Percentiles rank a stretch among this genome's conserved stretches.
Evolutionary conservation across 2,113 vertebrate genomes (phyloP).

Genomic region (Psilopsiagon aymara): DNA sequence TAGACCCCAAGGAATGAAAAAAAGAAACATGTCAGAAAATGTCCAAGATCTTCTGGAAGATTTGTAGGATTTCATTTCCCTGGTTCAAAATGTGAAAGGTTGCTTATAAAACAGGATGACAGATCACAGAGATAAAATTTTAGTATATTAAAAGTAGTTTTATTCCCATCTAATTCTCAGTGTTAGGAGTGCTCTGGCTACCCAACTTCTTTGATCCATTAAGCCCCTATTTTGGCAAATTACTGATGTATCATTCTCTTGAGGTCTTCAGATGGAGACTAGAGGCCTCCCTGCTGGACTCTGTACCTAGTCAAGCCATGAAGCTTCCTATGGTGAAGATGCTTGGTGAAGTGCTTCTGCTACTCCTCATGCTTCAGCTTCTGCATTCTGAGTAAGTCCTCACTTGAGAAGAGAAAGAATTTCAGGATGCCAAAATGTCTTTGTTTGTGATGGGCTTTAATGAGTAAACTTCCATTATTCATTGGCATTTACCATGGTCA

Average conservation of each 20-base stretch:
- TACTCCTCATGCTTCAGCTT: background rate
- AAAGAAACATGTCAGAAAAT: background rate
- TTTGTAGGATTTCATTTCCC: background rate
- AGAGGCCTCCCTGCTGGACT: background rate
- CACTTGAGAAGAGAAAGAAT: background rate
- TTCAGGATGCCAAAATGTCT: background rate
- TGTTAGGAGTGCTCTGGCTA: background rate
- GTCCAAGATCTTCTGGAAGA: background rate
- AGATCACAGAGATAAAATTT: background rate
- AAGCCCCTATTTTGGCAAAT: background rate
- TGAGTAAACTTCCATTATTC: background rate
- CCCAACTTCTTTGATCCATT: background rate
- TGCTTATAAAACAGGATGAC: background rate
- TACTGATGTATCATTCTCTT: background rate
- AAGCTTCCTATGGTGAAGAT: background rate
- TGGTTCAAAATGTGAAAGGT: background rate
- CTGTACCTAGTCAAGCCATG: background rate
- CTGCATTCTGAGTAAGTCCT: background rate
- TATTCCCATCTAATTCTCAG: background rate
- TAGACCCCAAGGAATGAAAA: background rate
- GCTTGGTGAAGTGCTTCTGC: fast-evolving
- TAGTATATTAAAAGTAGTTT: background rate
- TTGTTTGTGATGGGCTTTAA: background rate
- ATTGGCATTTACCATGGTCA: background rate
- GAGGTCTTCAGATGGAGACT: background rate